These are phyloP conservation scores for Bradypodion ventrale DNA, from an alignment of 2,797 vertebrate species.

Conservation along the genomic window DNA sequence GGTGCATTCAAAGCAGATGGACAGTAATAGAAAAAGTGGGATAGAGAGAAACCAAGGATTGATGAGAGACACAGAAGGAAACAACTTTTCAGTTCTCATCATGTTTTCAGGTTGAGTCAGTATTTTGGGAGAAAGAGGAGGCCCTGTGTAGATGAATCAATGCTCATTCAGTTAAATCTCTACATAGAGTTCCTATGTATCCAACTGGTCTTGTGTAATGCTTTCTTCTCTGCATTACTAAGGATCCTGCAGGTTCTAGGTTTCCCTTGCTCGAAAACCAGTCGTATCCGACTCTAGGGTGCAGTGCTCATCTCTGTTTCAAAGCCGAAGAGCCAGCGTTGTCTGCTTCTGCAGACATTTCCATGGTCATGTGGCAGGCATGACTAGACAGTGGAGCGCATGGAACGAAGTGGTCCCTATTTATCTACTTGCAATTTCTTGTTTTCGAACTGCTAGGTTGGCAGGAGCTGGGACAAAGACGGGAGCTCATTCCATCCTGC, in stretches of 20 bases:
- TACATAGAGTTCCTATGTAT: not conserved
- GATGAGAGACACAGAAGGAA: not conserved
- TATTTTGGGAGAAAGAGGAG: not conserved
- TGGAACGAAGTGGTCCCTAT: too few relatives aligned
- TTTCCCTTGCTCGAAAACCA: too few relatives aligned
- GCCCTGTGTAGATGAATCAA: not conserved
- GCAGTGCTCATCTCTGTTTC: too few relatives aligned
- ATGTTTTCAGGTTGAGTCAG: not conserved
- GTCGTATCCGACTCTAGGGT: too few relatives aligned
- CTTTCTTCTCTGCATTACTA: not conserved
- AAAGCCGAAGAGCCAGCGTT: too few relatives aligned
- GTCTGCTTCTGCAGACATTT: too few relatives aligned
- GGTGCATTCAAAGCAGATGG: not conserved
- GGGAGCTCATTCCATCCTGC: too few relatives aligned
- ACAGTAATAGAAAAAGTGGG: not conserved
- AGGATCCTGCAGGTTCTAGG: not conserved
- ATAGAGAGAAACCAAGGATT: not conserved
- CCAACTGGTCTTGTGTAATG: not conserved
- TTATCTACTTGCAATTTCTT: too few relatives aligned
- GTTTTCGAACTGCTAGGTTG: too few relatives aligned
- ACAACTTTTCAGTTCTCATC: not conserved
- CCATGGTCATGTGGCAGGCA: too few relatives aligned
- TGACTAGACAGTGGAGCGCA: too few relatives aligned
- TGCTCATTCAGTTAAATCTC: not conserved
- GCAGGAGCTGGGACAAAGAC: too few relatives aligned